A percentile compares a stretch with the other conserved stretches of the same genome.
These are phyloP conservation scores for Xylocopa sonorina DNA, from an alignment of 1,140 invertebrate species.

Conservation along the genomic window DNA sequence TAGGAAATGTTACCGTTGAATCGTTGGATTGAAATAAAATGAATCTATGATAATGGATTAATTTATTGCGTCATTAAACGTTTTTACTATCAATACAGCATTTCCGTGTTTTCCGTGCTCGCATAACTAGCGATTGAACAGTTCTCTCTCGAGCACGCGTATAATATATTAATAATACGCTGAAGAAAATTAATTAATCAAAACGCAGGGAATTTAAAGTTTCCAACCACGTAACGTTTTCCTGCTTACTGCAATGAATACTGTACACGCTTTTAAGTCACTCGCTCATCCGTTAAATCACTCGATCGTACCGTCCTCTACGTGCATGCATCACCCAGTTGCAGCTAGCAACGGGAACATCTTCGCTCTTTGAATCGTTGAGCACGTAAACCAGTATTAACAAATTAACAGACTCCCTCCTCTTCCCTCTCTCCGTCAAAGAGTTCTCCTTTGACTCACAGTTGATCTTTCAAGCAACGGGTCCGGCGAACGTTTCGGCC, in stretches of 20 bases:
- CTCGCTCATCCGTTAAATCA: background rate
- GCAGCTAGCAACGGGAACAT: background rate
- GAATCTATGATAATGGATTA: background rate
- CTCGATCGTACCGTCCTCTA: background rate
- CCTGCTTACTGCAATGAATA: background rate
- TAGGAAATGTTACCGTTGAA: background rate
- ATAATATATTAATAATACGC: too few relatives aligned
- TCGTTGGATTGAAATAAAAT: background rate
- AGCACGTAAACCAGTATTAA: background rate
- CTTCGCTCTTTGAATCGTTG: background rate
- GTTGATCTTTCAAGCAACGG: background rate
- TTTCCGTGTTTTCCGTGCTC: too few relatives aligned
- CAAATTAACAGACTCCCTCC: constrained; percentile 11
- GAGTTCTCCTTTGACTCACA: background rate
- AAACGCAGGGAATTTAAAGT: too few relatives aligned
- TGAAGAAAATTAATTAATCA: constrained; percentile 13
- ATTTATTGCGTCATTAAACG: too few relatives aligned
- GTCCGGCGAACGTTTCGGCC: background rate
- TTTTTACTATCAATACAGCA: too few relatives aligned
- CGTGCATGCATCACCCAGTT: background rate
- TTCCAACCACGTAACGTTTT: too few relatives aligned
- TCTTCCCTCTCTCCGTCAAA: background rate
- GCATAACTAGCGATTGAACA: too few relatives aligned
- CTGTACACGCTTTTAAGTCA: background rate
- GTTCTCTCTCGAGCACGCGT: background rate